Evolutionary conservation across 2,797 vertebrate genomes (phyloP), one percentile per base, ranked within the genome.

Genomic region (Ataeniobius toweri): DNA sequence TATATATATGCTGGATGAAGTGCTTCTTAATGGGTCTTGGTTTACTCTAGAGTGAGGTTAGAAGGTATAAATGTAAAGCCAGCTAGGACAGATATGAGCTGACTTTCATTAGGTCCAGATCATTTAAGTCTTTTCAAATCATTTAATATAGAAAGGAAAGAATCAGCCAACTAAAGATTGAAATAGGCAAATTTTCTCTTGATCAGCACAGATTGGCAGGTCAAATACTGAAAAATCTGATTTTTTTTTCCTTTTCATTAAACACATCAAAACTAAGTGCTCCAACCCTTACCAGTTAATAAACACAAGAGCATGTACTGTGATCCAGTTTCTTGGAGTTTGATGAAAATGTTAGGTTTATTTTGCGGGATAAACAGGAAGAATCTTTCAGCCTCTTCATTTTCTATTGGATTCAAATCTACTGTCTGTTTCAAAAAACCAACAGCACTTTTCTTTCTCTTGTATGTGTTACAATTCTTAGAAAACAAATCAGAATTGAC

Each of bases 1-100:
- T n/a, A n/a, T n/a, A n/a, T n/a, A n/a, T n/a, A n/a, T n/a, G 81
- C 81, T 84, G 84, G 87, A 80, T 71, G 79, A 83, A 83, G 78
- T 78, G 87, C 82, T 58, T 79, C 80, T 70, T 79, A 81, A 90
- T 79, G 83, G 26, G 24, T 83, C 89, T 85, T 36, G 28, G 81
- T 84, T 87, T 78, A 83, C 3, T n/a, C 4, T 72, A 18, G 81
- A 83, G 80, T 72, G 71, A 16, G 28, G 61, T 79, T 77, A 79
- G 81, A 82, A 55, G 36, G 83, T 50, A 53, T 85, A 91, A 91
- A 87, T 75, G 84, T 89, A 76, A 82, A 83, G 74, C 61, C 71
- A 80, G 83, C 65, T 24, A 53, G 36, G 75, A 86, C 87, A 83
- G 74, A 73, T 73, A 73, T 20, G 12, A 82, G 26, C 86, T 83